Evolutionary conservation across 2,888 invertebrate species (phyloP).

Genomic region (Oeneis ivallda): DNA sequence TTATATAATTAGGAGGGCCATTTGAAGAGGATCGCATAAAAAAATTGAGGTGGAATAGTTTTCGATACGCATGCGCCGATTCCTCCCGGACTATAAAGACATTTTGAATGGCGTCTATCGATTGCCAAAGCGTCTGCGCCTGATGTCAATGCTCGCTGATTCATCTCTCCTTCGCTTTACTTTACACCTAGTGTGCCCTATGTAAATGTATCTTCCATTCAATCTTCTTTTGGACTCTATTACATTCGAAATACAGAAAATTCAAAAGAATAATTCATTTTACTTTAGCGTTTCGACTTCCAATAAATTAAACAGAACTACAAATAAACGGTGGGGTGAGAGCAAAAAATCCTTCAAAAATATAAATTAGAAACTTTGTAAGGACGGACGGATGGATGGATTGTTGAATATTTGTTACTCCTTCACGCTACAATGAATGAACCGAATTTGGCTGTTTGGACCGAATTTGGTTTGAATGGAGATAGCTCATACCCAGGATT

Average conservation of each 20-base stretch:
- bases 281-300: conserved; percentile 8
- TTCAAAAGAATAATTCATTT: neutral
- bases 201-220: conserved; percentile 23
- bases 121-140: conserved; percentile 31
- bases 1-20: too few relatives aligned
- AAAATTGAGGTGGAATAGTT: too few relatives aligned
- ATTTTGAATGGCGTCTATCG: conserved; percentile 27
- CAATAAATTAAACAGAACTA: neutral
- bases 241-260: neutral
- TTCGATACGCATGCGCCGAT: too few relatives aligned
- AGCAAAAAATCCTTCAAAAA: neutral
- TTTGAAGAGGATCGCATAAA: too few relatives aligned
- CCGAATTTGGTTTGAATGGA: too few relatives aligned
- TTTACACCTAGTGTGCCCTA: conserved; percentile 41
- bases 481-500: too few relatives aligned
- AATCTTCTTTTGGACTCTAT: conserved; percentile 19
- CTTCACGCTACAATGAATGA: too few relatives aligned
- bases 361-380: too few relatives aligned
- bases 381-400: too few relatives aligned
- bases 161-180: conserved; percentile 45
- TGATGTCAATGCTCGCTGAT: conserved; percentile 60
- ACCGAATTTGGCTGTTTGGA: too few relatives aligned
- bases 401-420: too few relatives aligned
- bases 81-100: too few relatives aligned
- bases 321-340: neutral